Evolutionary conservation across 2,113 vertebrate species (phyloP).

Genomic region (Chrysochloris asiatica): DNA sequence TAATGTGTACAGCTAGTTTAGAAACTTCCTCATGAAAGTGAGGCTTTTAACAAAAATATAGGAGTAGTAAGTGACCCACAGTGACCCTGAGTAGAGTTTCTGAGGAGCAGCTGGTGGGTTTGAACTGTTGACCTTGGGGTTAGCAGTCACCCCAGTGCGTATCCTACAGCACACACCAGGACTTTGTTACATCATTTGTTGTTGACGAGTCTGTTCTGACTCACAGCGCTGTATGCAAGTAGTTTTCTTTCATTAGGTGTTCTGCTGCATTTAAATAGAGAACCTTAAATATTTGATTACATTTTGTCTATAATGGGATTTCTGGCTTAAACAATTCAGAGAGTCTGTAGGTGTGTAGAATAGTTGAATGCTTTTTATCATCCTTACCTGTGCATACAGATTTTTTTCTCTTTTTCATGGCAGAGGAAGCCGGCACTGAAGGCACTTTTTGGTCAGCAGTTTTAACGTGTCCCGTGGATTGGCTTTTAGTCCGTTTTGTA

Average conservation of each 20-base stretch:
- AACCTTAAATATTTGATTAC: constrained; percentile 22
- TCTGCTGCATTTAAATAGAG: constrained; percentile 10
- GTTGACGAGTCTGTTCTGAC: no score
- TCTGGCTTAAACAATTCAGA: constrained; percentile 25
- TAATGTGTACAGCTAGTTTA: background rate
- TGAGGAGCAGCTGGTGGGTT: no score
- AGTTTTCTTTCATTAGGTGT: constrained; percentile 15
- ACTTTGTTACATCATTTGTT: no score
- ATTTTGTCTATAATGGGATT: background rate
- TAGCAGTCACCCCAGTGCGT: no score
- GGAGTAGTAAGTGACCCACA: background rate
- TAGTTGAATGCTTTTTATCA: background rate
- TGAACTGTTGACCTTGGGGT: no score
- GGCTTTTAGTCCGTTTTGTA: constrained; percentile 19
- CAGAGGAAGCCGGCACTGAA: constrained; percentile 7
- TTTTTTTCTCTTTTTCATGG: background rate
- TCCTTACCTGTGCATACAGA: background rate
- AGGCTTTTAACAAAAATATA: background rate
- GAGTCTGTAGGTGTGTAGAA: background rate
- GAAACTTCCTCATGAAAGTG: background rate
- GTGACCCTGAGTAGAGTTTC: no score
- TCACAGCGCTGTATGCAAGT: no score
- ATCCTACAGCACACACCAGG: no score
- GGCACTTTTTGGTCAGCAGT: background rate
- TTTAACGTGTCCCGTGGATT: background rate